Conservation (phyloP, 2,888 invertebrate species). For the Brenthis ino region DNA sequence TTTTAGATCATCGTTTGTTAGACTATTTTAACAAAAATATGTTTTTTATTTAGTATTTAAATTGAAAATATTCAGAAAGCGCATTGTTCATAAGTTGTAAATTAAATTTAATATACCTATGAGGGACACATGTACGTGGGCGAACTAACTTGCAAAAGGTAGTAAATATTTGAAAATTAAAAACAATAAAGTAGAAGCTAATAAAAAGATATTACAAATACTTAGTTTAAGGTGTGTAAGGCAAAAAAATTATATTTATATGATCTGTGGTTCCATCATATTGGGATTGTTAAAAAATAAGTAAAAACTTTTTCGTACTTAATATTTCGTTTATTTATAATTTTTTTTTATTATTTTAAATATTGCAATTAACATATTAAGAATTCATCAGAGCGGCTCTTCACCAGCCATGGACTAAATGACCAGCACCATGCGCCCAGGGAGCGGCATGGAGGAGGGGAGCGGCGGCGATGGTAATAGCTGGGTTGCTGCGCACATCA, state of each 20-base stretch:
- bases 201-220: too few relatives aligned
- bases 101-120: background rate
- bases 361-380: conserved; percentile 45
- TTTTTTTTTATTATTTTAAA: conserved; percentile 31
- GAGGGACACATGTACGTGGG: too few relatives aligned
- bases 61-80: too few relatives aligned
- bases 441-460: conserved; percentile 56
- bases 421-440: conserved; percentile 45
- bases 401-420: conserved; percentile 64
- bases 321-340: conserved; percentile 32
- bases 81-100: too few relatives aligned
- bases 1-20: too few relatives aligned
- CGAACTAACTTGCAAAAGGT: background rate
- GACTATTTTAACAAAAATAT: too few relatives aligned
- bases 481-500: conserved; percentile 56
- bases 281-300: background rate
- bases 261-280: too few relatives aligned
- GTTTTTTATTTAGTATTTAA: too few relatives aligned
- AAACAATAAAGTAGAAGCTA: too few relatives aligned
- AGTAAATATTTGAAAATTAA: background rate
- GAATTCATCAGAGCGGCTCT: conserved; percentile 64
- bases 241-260: too few relatives aligned
- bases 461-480: conserved; percentile 47
- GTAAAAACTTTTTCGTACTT: conserved; percentile 17
- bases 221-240: too few relatives aligned